These are phyloP conservation scores for Suricata suricatta DNA, from an alignment of 2,113 vertebrate species.

Conservation along the genomic window DNA sequence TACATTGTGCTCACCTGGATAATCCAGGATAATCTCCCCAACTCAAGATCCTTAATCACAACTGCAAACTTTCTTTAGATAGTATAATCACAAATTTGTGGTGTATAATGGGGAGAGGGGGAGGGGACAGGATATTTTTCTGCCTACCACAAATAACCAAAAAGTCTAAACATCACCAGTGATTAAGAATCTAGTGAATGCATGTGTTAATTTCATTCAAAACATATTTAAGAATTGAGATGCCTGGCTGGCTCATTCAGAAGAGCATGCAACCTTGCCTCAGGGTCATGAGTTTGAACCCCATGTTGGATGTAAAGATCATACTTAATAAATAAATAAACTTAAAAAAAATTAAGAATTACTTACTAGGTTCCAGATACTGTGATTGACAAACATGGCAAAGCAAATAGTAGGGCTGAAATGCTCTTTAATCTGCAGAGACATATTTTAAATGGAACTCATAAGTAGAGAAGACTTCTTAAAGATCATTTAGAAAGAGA, in stretches of 20 bases:
- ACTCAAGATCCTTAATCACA: not conserved
- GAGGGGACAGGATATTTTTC: not conserved
- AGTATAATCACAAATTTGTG: not conserved
- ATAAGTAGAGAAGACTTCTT: not conserved
- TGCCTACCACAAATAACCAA: not conserved
- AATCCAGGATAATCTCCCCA: not conserved
- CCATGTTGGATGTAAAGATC: not conserved
- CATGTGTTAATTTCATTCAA: not conserved
- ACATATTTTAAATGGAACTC: not conserved
- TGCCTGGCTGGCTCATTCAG: not conserved
- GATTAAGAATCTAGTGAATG: not conserved
- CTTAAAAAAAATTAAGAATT: conserved; percentile 6
- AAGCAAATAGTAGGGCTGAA: not conserved
- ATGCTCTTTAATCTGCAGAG: not conserved
- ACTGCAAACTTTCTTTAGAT: not conserved
- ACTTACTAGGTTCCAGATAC: not conserved
- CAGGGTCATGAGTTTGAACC: not conserved
- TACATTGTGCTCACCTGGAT: not conserved
- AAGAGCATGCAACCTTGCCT: not conserved
- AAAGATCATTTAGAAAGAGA: not conserved
- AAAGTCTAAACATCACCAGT: not conserved
- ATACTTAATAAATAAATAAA: not conserved
- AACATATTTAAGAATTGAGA: not conserved
- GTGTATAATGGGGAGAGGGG: not conserved
- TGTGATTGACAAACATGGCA: not conserved